These are phyloP conservation scores for Danio rerio DNA, from an alignment of 2,113 vertebrate genomes.

Conservation along the genomic window DNA sequence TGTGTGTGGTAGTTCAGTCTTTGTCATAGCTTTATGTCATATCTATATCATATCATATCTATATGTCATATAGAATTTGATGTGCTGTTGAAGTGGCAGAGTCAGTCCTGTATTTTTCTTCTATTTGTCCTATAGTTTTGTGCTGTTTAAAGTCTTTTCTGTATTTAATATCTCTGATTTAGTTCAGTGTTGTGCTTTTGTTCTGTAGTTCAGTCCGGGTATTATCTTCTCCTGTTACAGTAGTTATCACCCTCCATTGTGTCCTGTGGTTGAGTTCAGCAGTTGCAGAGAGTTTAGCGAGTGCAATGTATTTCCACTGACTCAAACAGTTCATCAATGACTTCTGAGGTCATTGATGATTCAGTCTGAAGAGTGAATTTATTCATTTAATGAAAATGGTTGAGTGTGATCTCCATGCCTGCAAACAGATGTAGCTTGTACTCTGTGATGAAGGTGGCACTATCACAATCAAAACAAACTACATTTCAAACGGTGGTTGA, in stretches of 20 bases:
- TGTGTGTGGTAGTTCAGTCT: too few species aligned
- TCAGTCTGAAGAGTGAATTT: slow-evolving; percentile 25
- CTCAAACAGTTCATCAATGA: slow-evolving; percentile 33
- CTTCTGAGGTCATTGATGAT: slow-evolving; percentile 28
- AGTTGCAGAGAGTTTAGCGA: neutral
- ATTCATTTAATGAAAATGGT: slow-evolving; percentile 3
- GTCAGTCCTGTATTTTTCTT: too few species aligned
- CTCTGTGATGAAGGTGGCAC: neutral
- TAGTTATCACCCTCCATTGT: neutral
- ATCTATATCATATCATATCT: too few species aligned
- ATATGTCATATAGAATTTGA: too few species aligned
- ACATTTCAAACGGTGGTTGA: neutral
- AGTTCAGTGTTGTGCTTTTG: neutral
- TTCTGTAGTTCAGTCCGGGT: neutral
- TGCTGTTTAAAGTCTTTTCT: too few species aligned
- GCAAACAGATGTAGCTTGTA: neutral
- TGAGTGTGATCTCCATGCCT: neutral
- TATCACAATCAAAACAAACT: neutral
- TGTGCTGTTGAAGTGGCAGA: too few species aligned
- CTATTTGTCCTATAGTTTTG: too few species aligned
- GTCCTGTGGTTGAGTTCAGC: slow-evolving; percentile 1
- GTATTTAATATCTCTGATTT: neutral
- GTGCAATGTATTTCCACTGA: slow-evolving; percentile 4
- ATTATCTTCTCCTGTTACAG: neutral
- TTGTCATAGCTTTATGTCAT: too few species aligned